Percentiles rank a stretch among this genome's conserved stretches.
Conservation (phyloP, 53 echinoderm and acorn worm genomes). For the Actinopyga echinites region DNA sequence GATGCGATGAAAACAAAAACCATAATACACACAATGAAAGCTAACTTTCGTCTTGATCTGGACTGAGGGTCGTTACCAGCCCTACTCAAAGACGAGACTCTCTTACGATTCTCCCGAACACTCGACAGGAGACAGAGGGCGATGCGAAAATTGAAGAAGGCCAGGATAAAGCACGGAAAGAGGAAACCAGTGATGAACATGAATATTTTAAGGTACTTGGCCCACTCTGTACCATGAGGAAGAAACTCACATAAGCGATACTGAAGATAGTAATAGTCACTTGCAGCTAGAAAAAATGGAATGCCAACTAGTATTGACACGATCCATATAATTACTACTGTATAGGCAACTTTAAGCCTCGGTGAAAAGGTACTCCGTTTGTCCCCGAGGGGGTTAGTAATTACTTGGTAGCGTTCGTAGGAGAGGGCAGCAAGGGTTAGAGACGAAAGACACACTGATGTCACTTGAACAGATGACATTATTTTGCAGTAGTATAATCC, state of each 20-base stretch:
- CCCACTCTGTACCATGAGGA: background rate
- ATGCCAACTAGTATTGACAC: background rate
- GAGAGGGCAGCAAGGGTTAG: constrained; percentile 14
- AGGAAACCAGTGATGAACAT: background rate
- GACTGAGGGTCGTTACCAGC: background rate
- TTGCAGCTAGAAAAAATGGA: background rate
- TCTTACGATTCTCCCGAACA: background rate
- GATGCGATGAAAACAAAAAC: constrained; percentile 5
- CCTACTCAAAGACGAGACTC: background rate
- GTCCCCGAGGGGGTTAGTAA: background rate
- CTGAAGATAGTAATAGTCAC: background rate
- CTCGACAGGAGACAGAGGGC: background rate
- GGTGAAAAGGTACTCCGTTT: background rate
- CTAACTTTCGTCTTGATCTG: background rate
- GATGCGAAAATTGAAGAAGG: background rate
- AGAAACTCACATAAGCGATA: background rate
- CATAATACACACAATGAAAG: constrained; percentile 13
- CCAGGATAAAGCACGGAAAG: background rate
- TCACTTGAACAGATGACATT: background rate
- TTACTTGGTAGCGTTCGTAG: constrained; percentile 14
- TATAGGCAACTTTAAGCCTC: background rate
- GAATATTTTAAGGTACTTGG: background rate
- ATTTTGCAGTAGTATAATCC: constrained; percentile 3
- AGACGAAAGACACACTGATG: background rate
- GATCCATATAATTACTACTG: background rate